Conservation (phyloP, 2,797 vertebrate genomes). For the Sebastes jordani region DNA sequence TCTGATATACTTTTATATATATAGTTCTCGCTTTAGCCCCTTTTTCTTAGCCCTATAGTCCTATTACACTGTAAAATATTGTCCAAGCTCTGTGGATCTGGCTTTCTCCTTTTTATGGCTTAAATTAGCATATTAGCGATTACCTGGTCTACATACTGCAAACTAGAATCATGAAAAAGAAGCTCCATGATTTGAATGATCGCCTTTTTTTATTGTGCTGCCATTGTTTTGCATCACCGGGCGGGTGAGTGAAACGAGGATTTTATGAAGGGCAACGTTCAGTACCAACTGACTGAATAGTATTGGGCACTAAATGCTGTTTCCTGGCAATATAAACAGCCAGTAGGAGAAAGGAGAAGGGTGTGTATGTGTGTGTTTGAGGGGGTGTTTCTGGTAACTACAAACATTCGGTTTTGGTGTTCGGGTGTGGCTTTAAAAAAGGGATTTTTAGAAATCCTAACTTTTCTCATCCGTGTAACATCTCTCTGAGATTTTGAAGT, state of each 20-base stretch:
- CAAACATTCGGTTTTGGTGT: conserved; percentile 66
- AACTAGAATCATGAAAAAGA: neutral
- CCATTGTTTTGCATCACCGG: neutral
- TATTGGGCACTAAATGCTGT: conserved; percentile 31
- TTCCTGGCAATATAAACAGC: conserved; percentile 68
- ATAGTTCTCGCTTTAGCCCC: neutral
- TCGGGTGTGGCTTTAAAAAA: conserved; percentile 59
- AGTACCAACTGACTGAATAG: conserved; percentile 3
- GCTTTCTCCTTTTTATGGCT: neutral
- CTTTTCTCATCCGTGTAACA: conserved; percentile 45
- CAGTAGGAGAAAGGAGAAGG: conserved; percentile 30
- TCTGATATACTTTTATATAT: neutral
- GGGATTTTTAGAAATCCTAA: conserved; percentile 43
- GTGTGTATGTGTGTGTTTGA: neutral
- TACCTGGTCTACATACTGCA: neutral
- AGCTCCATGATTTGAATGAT: conserved; percentile 1
- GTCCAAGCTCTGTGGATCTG: neutral
- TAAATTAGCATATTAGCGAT: neutral
- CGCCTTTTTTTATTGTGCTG: conserved; percentile 14
- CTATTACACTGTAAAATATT: neutral
- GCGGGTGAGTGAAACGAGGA: neutral
- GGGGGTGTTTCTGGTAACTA: conserved; percentile 66
- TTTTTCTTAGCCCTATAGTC: neutral
- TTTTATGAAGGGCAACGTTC: conserved; percentile 47
- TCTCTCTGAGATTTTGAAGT: conserved; percentile 18